A percentile compares a stretch with the other conserved stretches of the same genome.
phyloP scores from a whole-genome alignment of 2,113 vertebrate species.

The Manacus vitellinus region DNA sequence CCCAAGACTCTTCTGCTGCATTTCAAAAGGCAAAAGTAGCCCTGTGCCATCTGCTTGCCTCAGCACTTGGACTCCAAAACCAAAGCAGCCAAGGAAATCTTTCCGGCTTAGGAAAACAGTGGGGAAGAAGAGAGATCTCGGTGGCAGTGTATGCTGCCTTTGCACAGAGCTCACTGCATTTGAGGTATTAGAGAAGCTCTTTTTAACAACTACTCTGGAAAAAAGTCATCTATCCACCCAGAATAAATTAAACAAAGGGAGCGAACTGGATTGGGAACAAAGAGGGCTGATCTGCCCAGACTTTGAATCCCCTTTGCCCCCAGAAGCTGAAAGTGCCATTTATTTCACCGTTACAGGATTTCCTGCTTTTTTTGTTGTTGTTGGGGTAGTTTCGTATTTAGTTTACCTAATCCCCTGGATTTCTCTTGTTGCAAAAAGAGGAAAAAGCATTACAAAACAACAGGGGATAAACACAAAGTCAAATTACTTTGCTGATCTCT shows the following conservation, averaged over 20 bases:
- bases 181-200: neutral
- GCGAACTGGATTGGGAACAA: neutral
- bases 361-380: neutral
- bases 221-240: neutral
- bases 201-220: neutral
- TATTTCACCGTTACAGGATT: slow-evolving; percentile 7
- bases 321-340: slow-evolving; percentile 1
- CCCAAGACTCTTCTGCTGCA: neutral
- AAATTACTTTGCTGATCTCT: neutral
- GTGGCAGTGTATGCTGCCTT: neutral
- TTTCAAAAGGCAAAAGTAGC: neutral
- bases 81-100: neutral
- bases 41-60: neutral
- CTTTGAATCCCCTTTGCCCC: neutral
- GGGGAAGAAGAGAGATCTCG: neutral
- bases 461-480: neutral
- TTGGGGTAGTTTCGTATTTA: neutral
- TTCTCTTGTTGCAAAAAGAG: slow-evolving; percentile 1
- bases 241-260: neutral
- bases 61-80: neutral
- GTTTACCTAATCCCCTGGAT: neutral
- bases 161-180: neutral
- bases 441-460: slow-evolving; percentile 13
- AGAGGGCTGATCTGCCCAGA: neutral
- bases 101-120: neutral